These are phyloP conservation scores for Leptopterna dolabrata DNA, from an alignment of 2,888 invertebrate species.

Conservation along the genomic window DNA sequence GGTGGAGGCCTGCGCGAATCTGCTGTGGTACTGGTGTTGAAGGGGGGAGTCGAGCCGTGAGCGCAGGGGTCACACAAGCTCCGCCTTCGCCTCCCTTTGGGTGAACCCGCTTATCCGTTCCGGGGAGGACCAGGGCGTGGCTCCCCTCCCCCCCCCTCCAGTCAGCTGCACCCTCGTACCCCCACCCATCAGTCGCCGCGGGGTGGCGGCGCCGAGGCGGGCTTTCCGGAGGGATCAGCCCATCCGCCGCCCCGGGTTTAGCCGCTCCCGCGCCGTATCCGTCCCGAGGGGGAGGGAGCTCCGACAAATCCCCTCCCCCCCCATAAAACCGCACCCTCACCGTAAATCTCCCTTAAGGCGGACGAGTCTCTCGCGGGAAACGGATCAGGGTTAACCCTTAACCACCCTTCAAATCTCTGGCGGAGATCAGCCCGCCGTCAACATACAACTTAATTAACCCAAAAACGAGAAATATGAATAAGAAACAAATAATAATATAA, in stretches of 20 bases:
- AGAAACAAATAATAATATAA: too few species aligned
- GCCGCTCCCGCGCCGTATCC: background rate
- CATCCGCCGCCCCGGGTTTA: constrained; percentile 3
- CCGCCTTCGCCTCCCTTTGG: background rate
- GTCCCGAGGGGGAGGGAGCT: background rate
- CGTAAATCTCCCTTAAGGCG: background rate
- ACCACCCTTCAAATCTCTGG: constrained; percentile 21
- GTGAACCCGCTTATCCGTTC: background rate
- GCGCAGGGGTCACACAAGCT: constrained; percentile 15
- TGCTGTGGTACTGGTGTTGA: background rate
- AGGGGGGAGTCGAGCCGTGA: background rate
- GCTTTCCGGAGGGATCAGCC: constrained; percentile 1
- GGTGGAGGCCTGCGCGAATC: background rate
- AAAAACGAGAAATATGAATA: too few species aligned
- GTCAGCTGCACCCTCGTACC: background rate
- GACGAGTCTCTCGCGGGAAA: background rate
- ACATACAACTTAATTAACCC: too few species aligned
- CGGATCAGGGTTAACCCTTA: constrained; percentile 30
- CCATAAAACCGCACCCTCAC: background rate
- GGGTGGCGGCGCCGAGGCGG: background rate
- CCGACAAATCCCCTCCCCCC: background rate
- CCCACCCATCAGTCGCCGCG: background rate
- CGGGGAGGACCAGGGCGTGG: constrained; percentile 15
- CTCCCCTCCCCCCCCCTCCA: background rate
- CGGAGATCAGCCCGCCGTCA: background rate